Percentiles rank a stretch among this genome's conserved stretches.
These are phyloP conservation scores for Entomobrya proxima DNA, from an alignment of 2,888 invertebrate species.

Conservation along the genomic window DNA sequence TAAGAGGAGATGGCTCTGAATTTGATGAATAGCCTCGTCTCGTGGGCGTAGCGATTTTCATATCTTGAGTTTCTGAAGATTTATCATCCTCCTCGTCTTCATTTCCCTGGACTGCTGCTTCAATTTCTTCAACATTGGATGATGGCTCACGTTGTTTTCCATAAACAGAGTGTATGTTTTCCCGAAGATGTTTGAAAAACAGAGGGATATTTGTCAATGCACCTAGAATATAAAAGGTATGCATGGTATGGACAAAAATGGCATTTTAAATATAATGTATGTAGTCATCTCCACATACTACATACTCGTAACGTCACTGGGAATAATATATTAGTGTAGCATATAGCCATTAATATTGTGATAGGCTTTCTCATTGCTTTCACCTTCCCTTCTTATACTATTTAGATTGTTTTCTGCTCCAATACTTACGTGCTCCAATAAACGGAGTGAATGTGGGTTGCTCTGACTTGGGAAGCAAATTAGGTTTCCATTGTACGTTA, in stretches of 20 bases:
- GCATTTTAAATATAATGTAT: background rate
- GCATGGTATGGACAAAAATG: too few relatives aligned
- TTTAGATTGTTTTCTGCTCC: background rate
- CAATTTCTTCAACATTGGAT: background rate
- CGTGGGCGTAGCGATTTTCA: slow-evolving; percentile 56
- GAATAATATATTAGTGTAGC: too few relatives aligned
- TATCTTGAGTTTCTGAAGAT: slow-evolving; percentile 30
- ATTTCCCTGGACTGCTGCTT: background rate
- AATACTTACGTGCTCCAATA: slow-evolving; percentile 70
- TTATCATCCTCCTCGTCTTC: slow-evolving; percentile 41
- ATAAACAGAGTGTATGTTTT: slow-evolving; percentile 62
- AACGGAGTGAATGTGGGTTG: slow-evolving; percentile 62
- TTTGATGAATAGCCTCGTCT: slow-evolving; percentile 55
- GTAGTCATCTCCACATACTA: too few relatives aligned
- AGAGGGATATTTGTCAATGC: slow-evolving; percentile 68
- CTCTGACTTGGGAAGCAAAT: slow-evolving; percentile 41
- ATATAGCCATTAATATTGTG: too few relatives aligned
- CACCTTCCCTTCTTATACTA: background rate
- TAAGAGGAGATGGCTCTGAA: slow-evolving; percentile 18
- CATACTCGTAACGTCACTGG: too few relatives aligned
- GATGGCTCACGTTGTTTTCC: slow-evolving; percentile 23
- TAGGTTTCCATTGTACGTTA: slow-evolving; percentile 45
- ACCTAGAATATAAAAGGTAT: slow-evolving; percentile 51
- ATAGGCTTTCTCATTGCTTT: background rate
- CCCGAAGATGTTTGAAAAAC: slow-evolving; percentile 68